Evolutionary conservation across 1,140 invertebrate species (phyloP).

Genomic region (Drosophila truncata): DNA sequence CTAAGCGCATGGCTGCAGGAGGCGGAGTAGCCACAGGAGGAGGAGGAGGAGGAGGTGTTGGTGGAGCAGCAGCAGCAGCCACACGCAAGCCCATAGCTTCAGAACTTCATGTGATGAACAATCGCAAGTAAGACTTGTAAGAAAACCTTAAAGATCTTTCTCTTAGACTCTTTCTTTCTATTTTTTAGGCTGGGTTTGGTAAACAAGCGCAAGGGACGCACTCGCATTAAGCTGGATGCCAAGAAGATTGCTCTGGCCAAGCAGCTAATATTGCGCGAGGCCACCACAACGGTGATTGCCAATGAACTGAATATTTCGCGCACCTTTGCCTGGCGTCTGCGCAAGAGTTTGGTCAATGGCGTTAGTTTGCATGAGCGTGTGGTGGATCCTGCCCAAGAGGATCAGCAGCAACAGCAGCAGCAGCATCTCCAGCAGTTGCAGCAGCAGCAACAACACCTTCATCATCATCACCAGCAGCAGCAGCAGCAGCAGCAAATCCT

Average conservation of each 20-base stretch:
- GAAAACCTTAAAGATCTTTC: too few relatives aligned
- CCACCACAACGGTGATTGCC: conserved; percentile 81
- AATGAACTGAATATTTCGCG: conserved; percentile 83
- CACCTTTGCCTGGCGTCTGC: conserved; percentile 82
- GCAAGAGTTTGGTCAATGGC: conserved; percentile 82
- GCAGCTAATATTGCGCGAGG: conserved; percentile 79
- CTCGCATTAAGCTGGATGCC: conserved; percentile 82
- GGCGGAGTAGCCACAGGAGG: background rate
- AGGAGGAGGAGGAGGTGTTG: background rate
- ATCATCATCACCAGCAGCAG: conserved; percentile 20
- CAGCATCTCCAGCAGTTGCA: conserved; percentile 33
- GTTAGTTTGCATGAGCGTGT: conserved; percentile 81
- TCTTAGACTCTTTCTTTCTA: fast-evolving
- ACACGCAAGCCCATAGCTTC: conserved; percentile 58
- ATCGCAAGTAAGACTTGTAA: conserved; percentile 70
- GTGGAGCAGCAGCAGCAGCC: background rate
- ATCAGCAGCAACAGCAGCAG: conserved; percentile 52
- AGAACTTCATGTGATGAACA: conserved; percentile 76
- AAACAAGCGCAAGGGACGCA: conserved; percentile 81
- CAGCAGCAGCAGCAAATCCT: conserved; percentile 30
- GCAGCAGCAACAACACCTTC: conserved; percentile 13
- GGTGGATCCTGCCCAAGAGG: conserved; percentile 69
- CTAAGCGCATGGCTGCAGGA: conserved; percentile 64
- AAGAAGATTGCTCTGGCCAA: conserved; percentile 82
- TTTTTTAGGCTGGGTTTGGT: conserved; percentile 56